Conservation (phyloP, 1,140 invertebrate genomes). For the Conus ventricosus region DNA sequence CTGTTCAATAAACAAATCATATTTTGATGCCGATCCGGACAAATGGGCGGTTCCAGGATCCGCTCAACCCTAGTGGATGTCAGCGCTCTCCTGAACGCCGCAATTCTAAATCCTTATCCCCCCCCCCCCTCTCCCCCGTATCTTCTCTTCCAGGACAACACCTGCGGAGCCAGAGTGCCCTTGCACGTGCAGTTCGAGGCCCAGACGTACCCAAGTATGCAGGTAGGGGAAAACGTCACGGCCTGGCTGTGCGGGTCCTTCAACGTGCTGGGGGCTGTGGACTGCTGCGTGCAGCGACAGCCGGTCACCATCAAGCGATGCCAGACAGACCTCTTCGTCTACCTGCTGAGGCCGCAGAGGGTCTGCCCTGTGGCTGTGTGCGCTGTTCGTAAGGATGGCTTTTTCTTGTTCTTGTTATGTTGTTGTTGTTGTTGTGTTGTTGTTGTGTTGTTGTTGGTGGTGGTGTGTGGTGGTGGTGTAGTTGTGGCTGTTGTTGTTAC, state of each 20-base stretch:
- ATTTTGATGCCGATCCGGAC: too few species aligned
- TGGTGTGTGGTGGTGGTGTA: too few species aligned
- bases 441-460: not conserved
- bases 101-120: too few species aligned
- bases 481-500: conserved; percentile 4
- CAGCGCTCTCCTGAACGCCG: too few species aligned
- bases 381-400: conserved; percentile 41
- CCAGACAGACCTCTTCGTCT: conserved; percentile 34
- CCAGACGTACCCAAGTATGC: conserved; percentile 5
- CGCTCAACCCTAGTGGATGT: too few species aligned
- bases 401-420: conserved; percentile 2
- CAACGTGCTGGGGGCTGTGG: conserved; percentile 47
- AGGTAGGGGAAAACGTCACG: conserved; percentile 8
- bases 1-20: too few species aligned
- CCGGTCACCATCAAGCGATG: conserved; percentile 40
- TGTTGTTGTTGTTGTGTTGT: conserved; percentile 5
- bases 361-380: conserved; percentile 53
- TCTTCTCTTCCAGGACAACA: conserved; percentile 34
- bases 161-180: conserved; percentile 45
- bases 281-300: conserved; percentile 56
- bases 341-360: conserved; percentile 41
- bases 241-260: conserved; percentile 47
- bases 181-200: conserved; percentile 35
- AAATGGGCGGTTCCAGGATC: too few species aligned
- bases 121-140: not conserved